phyloP scores from a whole-genome alignment of 2,797 vertebrate species.

The Artibeus jamaicensis region DNA sequence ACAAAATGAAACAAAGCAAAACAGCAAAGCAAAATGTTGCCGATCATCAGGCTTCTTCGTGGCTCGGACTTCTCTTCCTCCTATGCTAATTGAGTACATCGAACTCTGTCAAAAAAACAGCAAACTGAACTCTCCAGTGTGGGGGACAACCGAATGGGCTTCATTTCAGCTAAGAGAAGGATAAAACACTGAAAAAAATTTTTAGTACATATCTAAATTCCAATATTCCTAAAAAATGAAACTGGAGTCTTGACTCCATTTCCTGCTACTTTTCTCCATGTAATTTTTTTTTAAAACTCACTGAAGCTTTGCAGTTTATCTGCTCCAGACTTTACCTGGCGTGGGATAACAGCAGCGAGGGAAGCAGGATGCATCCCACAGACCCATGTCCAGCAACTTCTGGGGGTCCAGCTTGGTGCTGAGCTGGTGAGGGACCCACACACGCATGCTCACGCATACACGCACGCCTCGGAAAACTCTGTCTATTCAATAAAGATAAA shows the following conservation, averaged over 20 bases:
- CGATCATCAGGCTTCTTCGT: rapidly evolving
- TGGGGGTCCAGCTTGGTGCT: rapidly evolving
- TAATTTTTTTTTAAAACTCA: background rate
- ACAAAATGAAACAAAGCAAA: no score
- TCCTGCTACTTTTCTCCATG: background rate
- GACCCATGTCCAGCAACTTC: background rate
- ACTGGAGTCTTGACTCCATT: background rate
- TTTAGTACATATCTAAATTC: background rate
- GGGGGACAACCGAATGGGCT: no score
- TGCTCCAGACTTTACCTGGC: background rate
- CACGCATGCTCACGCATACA: no score
- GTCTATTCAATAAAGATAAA: background rate
- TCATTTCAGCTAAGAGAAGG: background rate
- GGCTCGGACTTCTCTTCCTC: background rate
- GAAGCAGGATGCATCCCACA: rapidly evolving
- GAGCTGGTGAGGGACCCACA: background rate
- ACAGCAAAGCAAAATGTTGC: background rate
- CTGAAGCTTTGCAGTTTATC: background rate
- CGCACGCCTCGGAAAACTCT: background rate
- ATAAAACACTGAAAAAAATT: no score
- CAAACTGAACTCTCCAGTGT: no score
- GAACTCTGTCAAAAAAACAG: no score
- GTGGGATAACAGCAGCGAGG: background rate
- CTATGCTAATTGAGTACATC: rapidly evolving
- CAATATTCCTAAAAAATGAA: background rate